Evolutionary conservation across 2,797 vertebrate species (phyloP), one percentile per base, ranked within the genome.

Genomic region (Staurois parvus): DNA sequence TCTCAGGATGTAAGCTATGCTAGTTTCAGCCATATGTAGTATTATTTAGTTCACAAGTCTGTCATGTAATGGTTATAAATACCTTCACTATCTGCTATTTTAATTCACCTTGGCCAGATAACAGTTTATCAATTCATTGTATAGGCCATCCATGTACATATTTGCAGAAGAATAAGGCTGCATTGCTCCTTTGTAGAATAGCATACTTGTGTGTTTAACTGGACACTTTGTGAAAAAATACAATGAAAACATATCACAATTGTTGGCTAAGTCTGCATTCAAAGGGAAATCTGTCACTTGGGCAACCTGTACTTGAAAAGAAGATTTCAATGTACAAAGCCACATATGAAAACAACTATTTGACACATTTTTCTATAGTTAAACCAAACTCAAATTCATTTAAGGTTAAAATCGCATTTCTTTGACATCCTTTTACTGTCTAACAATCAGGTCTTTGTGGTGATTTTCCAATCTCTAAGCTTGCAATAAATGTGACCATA

Each of bases 381-480:
- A 78, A 84, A 78, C 37, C 67, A 42, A 84, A 48, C 42, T 70
- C 3, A 52, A 26, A 74, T 26, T 67, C 30, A n/a, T 64, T 32
- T 30, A 85, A 72, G 69, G 76, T 32, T 48, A 45, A 79, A 84
- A 79, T 79, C 68, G 9, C 28, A 73, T 74, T 69, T 52, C 30
- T 29, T 21, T 32, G 70, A 52, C 40, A 56, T 67, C 66, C 26
- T 59, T 85, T 67, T 79, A 7, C 72, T 40, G 66, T 29, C 62
- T 74, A 59, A 79, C 76, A 85, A 70, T 42, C 37, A 8, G 17
- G 29, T 73, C 37, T 73, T 85, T 30, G 30, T 85, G 37, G 69
- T 67, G 76, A 66, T 79, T 79, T 85, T 79, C 83, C 76, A 85
- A 85, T 79, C 83, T 85, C 29, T 40, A 85, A 74, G 74, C 82